Evolutionary conservation across 2,113 vertebrate species (phyloP).

Genomic region (Phalacrocorax carbo): DNA sequence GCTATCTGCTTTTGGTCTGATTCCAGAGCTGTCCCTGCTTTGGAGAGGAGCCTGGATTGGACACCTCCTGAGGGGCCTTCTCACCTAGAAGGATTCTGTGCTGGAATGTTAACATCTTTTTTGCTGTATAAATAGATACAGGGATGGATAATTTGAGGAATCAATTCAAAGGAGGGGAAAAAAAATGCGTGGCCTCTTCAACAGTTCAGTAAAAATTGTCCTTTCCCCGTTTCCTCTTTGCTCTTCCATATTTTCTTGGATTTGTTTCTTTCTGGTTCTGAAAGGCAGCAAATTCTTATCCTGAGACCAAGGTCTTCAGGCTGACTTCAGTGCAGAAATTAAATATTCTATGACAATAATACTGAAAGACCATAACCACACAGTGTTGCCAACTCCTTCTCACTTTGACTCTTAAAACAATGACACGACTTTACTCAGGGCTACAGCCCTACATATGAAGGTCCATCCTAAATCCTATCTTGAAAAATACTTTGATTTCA

Average conservation of each 20-base stretch:
- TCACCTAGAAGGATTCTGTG: not conserved
- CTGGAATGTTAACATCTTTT: not conserved
- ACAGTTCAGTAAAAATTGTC: not conserved
- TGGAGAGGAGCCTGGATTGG: not conserved
- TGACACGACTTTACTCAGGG: not conserved
- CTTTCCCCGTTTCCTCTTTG: not conserved
- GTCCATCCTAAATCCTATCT: not conserved
- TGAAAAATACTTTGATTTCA: not conserved
- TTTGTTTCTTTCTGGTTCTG: not conserved
- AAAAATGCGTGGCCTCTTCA: not conserved
- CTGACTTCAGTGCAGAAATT: not conserved
- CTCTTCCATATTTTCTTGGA: not conserved
- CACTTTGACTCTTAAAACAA: not conserved
- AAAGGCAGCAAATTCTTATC: not conserved
- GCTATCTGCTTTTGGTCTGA: not conserved
- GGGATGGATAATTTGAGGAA: not conserved
- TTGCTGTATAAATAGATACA: not conserved
- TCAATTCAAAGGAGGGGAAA: not conserved
- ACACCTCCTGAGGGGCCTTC: not conserved
- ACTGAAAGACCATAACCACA: not conserved
- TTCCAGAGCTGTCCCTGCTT: not conserved
- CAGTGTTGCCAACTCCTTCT: not conserved
- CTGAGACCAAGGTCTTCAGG: not conserved
- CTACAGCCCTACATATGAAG: accelerated
- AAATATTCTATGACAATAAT: not conserved